Evolutionary conservation across 1,140 invertebrate species (phyloP).

Genomic region (Hyposmocoma kahamanoa): DNA sequence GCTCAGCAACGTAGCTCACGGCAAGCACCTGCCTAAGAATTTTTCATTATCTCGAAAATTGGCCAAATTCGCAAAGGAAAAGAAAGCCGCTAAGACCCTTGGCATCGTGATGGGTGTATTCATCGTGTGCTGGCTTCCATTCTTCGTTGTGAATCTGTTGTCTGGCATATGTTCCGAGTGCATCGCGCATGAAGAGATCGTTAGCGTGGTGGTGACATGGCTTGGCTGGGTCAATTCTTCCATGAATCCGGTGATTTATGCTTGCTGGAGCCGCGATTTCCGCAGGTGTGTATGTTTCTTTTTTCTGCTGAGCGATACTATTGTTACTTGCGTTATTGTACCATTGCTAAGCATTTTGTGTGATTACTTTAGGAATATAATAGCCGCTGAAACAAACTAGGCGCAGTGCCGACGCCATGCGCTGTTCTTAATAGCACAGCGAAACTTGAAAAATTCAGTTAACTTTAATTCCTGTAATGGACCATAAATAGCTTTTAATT

Average conservation of each 20-base stretch:
- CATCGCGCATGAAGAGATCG: slow-evolving; percentile 90
- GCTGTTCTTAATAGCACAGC: too few species aligned
- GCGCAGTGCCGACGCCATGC: too few species aligned
- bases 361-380: too few species aligned
- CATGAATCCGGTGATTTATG: slow-evolving; percentile 98
- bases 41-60: slow-evolving; percentile 92
- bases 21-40: slow-evolving; percentile 82
- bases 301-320: too few species aligned
- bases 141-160: slow-evolving; percentile 96
- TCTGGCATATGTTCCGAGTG: slow-evolving; percentile 92
- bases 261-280: slow-evolving; percentile 97
- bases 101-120: slow-evolving; percentile 99
- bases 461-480: too few species aligned
- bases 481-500: too few species aligned
- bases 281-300: slow-evolving; percentile 89
- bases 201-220: slow-evolving; percentile 97
- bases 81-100: slow-evolving; percentile 96
- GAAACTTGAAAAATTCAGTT: too few species aligned
- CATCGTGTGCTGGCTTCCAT: slow-evolving; percentile 98
- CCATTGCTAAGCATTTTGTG: too few species aligned
- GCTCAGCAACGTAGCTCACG: slow-evolving; percentile 60
- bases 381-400: too few species aligned
- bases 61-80: slow-evolving; percentile 95
- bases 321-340: too few species aligned
- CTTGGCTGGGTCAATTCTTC: slow-evolving; percentile 99